A percentile compares a stretch with the other conserved stretches of the same genome.
Evolutionary conservation across 2,888 invertebrate genomes (phyloP).

Genomic region (Petrophora chlorosata): DNA sequence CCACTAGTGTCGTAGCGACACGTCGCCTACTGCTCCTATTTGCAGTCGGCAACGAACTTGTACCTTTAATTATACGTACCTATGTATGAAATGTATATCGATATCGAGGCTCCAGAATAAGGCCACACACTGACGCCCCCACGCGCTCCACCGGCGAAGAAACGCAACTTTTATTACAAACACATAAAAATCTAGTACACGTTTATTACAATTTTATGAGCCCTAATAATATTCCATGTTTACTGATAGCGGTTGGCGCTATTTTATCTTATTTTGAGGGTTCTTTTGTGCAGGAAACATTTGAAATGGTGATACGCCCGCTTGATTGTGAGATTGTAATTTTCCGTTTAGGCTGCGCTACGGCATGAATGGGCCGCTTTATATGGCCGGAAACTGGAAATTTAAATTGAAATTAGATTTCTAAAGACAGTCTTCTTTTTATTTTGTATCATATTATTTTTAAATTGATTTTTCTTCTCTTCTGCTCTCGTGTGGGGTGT

Average conservation of each 20-base stretch:
- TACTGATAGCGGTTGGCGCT: conserved; percentile 61
- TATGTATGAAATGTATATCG: no score
- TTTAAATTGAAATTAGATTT: no score
- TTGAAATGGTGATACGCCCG: conserved; percentile 25
- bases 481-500: no score
- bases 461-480: no score
- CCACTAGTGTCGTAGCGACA: no score
- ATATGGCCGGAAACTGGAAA: background rate
- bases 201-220: conserved; percentile 59
- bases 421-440: no score
- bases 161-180: conserved; percentile 55
- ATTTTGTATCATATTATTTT: no score
- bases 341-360: background rate
- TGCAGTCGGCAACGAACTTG: no score
- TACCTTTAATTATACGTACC: no score
- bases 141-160: conserved; percentile 32
- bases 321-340: conserved; percentile 19
- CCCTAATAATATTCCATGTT: conserved; percentile 69
- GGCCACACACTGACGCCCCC: conserved; percentile 16
- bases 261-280: conserved; percentile 58
- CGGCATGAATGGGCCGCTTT: conserved; percentile 4
- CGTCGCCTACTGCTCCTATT: no score
- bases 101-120: conserved; percentile 39
- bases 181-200: conserved; percentile 66
- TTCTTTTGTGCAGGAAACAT: conserved; percentile 40